Base-by-base conservation (phyloP, 2,888 invertebrate species). In the Apotomis turbidana region DNA sequence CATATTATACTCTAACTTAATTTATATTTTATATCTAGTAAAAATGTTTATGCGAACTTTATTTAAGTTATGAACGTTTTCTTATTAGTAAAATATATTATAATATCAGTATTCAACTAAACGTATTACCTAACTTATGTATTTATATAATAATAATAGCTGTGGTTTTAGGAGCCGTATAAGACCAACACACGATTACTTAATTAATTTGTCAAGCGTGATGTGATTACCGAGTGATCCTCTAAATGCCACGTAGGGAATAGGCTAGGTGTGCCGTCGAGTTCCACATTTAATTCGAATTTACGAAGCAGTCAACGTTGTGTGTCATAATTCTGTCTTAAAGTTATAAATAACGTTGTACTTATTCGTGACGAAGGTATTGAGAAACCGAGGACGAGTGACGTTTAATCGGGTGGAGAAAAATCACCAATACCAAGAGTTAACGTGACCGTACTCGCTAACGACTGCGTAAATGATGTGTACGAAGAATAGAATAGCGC, bases 231-330 rank as follows among this genome's bases (percentile, higher is more conserved):
- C 49, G 38, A 63, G 57, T 57, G 41, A 60, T 49, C 51, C 49
- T 57, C 27, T 49, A 57, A 67, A 64, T 64, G 51, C 44, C 64
- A 70, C 44, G 58, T 27, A 63, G 58, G 57, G 52, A 36, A 54
- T 15, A 46, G 15, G 15, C 5, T 38, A 57, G 36, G 51, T 57
- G 49, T 57, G 52, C 60, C 6, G 58, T 54, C 52, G 59, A 69
- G 73, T 76, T 77, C 79, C 76, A 78, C 80, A 83, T 84, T 83
- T 82, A 79, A 81, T 81, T 79, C 70, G 79, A 83, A 73, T 73
- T 78, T 79, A 74, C 74, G 75, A 73, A 77, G 77, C 76, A 78
- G 75, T 73, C 77, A 72, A 76, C 77, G 67, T 52, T 70, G 75
- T 64, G 46, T 64, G 69, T 69, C 58, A 80, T 83, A 82, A 85